Conservation (phyloP, 2,797 vertebrate genomes). For the Phataginus tricuspis region DNA sequence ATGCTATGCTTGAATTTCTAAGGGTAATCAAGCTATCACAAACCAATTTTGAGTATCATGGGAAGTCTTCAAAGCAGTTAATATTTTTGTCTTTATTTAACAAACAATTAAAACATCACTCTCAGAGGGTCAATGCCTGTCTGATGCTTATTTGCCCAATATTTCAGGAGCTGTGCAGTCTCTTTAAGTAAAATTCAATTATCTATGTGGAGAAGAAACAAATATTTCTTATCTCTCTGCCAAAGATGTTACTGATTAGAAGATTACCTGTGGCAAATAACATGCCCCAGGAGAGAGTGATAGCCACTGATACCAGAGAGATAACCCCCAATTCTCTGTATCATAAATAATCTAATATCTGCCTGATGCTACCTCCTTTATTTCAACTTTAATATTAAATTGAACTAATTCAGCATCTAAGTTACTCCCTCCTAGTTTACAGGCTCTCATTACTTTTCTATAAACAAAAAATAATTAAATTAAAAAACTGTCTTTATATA, state of each 20-base stretch:
- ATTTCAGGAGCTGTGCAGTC: neutral
- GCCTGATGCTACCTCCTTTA: neutral
- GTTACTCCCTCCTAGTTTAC: neutral
- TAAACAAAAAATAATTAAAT: neutral
- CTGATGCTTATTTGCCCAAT: neutral
- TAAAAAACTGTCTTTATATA: neutral
- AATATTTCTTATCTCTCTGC: constrained; percentile 44
- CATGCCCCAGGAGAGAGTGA: neutral
- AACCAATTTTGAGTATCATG: neutral
- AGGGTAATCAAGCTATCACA: neutral
- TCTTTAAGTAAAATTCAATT: constrained; percentile 53
- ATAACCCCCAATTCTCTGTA: neutral
- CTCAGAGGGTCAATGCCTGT: constrained; percentile 27
- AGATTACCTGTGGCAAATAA: neutral
- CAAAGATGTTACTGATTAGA: constrained; percentile 34
- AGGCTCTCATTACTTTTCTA: neutral
- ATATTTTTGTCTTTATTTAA: neutral
- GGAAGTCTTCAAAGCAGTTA: neutral
- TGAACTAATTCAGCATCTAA: neutral
- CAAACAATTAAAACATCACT: constrained; percentile 23
- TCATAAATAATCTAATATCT: neutral
- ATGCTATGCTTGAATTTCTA: neutral
- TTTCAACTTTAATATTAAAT: neutral
- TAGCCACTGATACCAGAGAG: neutral
- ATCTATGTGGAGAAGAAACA: constrained; percentile 1